These are phyloP conservation scores for Chorisops tibialis DNA, from an alignment of 2,888 invertebrate genomes.

Conservation along the genomic window DNA sequence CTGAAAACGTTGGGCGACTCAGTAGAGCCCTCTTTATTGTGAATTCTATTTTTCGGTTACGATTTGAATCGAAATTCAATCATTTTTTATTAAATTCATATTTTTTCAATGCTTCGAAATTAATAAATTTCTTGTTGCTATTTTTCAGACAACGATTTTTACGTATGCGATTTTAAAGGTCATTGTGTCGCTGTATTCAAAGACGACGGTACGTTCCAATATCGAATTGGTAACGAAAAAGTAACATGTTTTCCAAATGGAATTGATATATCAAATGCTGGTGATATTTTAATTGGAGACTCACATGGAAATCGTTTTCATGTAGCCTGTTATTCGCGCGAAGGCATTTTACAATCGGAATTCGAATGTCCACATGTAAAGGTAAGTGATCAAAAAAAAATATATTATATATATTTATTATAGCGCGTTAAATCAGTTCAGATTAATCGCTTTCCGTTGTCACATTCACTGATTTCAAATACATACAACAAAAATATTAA, in stretches of 20 bases:
- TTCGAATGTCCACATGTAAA: constrained; percentile 97
- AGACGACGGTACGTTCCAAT: constrained; percentile 85
- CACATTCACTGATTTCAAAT: too few species aligned
- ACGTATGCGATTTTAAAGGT: constrained; percentile 97
- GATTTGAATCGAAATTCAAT: too few species aligned
- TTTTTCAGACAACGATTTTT: constrained; percentile 78
- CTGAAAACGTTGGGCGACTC: too few species aligned
- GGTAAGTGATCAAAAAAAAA: constrained; percentile 56
- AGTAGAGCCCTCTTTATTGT: not conserved
- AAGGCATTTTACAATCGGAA: constrained; percentile 82
- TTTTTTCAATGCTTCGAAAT: not conserved
- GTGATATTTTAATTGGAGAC: constrained; percentile 94
- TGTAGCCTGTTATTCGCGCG: constrained; percentile 90
- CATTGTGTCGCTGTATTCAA: constrained; percentile 96
- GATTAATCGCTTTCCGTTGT: too few species aligned
- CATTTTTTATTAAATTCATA: too few species aligned
- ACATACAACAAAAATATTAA: too few species aligned
- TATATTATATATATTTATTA: too few species aligned
- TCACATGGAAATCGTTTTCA: constrained; percentile 98
- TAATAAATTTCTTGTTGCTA: not conserved
- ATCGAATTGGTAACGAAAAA: constrained; percentile 92
- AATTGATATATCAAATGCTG: constrained; percentile 95
- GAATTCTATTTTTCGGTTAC: not conserved
- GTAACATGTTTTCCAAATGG: constrained; percentile 97
- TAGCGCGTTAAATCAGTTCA: too few species aligned